Percentiles rank a stretch among this genome's conserved stretches.
These are phyloP conservation scores for Drosophila gaucha DNA, from an alignment of 2,888 invertebrate genomes.

Conservation along the genomic window DNA sequence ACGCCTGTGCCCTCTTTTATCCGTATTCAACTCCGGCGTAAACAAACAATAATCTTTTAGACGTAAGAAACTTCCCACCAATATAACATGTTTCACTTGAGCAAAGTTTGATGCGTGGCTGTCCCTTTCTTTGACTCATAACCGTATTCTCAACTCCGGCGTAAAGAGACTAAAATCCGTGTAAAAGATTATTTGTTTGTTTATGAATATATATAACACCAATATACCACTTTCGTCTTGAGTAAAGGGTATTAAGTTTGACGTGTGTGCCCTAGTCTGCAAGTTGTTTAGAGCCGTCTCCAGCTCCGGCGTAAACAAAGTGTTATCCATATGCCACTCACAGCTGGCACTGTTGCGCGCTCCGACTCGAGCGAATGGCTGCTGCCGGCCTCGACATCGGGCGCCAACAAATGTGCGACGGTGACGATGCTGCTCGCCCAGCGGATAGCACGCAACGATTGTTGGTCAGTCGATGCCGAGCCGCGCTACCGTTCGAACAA, in stretches of 20 bases:
- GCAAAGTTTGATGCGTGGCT: too few species aligned
- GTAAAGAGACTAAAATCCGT: too few species aligned
- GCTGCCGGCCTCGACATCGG: slow-evolving; percentile 37
- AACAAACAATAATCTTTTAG: neutral
- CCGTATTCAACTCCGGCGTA: neutral
- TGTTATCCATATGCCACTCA: slow-evolving; percentile 54
- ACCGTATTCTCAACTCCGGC: too few species aligned
- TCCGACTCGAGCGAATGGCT: slow-evolving; percentile 63
- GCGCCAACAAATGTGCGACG: slow-evolving; percentile 67
- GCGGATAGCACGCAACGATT: slow-evolving; percentile 77
- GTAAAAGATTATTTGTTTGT: too few species aligned
- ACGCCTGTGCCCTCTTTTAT: neutral
- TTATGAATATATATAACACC: too few species aligned
- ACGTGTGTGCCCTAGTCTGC: slow-evolving; percentile 36
- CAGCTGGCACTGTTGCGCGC: slow-evolving; percentile 67
- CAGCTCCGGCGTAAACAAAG: slow-evolving; percentile 42
- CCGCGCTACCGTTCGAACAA: slow-evolving; percentile 81
- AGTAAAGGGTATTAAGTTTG: slow-evolving; percentile 12
- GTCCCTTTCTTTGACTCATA: too few species aligned
- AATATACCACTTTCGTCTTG: neutral
- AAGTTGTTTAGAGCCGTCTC: slow-evolving; percentile 5
- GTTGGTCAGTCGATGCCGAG: slow-evolving; percentile 83
- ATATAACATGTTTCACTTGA: too few species aligned
- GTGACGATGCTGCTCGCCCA: slow-evolving; percentile 83
- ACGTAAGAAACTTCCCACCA: neutral